Base-by-base conservation (phyloP, 1,140 invertebrate species). In the Drosophila orosa region DNA sequence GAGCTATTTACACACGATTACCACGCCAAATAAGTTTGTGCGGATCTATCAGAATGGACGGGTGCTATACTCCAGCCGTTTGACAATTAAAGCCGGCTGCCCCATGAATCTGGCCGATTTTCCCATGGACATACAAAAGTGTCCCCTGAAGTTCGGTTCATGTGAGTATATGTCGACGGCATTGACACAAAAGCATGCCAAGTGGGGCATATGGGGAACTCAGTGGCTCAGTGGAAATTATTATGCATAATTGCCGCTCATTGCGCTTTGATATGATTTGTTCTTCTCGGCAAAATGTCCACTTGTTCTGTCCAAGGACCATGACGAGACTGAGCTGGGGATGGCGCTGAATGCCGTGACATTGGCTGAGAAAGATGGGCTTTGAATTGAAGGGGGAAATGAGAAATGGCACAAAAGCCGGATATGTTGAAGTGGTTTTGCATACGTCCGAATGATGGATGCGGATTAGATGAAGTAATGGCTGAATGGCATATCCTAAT, bases 71-170 rank as follows among this genome's bases (percentile, higher is more conserved):
- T 98, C 97, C 25, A 96, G 96, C 47, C 87, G 91, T 74, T 92
- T 98, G 73, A 98, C 98, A 5, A 97, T 98, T 63, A 97, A 97
- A 92, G 97, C 97, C 33, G 96, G 95, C 37, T 98, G 98, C 92
- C 97, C 97, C 4, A 98, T 98, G 97, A 96, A 97, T 92, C 92
- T 98, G 37, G 95, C 96, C 91, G 95, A 97, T 80, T 98, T 98
- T 91, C 98, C 98, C 1, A 97, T 98, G 96, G 97, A 98, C 91
- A 95, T 95, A 19, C 97, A 98, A 87, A 93, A 95, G 72, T 98
- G 97, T 92, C 97, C 97, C 5, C 92, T 98, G 1, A 95, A 95
- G 91, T 95, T 98, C 82, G 97, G 96, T 45, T 97, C 97, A 76
- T 98, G 97, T 98, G 93, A 95, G 96, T 91, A 67, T 1, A 29